Percentiles rank a stretch among this genome's conserved stretches.
phyloP scores from a whole-genome alignment of 64 coral and sea anemone genomes.

The Platygyra sinensis region DNA sequence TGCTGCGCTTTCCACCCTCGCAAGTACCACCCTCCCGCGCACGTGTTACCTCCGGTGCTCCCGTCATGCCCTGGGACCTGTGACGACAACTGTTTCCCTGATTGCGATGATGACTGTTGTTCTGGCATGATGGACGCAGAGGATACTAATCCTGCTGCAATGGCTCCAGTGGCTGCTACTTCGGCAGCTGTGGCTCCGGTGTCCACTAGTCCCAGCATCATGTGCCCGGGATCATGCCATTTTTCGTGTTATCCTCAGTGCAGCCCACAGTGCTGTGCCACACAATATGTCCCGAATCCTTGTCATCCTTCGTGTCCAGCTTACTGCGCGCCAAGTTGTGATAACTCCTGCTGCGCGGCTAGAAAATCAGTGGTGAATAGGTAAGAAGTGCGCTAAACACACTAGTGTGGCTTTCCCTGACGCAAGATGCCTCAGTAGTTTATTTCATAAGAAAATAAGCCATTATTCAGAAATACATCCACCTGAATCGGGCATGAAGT shows the following conservation, averaged over 20 bases:
- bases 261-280: conserved; percentile 66
- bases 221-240: conserved; percentile 59
- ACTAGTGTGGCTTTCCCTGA: too few relatives aligned
- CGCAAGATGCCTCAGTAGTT: too few relatives aligned
- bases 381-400: neutral
- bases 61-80: conserved; percentile 54
- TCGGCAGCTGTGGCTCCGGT: neutral
- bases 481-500: too few relatives aligned
- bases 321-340: conserved; percentile 55
- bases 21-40: neutral
- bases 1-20: conserved; percentile 68
- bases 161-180: neutral
- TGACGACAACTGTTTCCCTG: conserved; percentile 51
- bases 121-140: neutral
- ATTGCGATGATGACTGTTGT: conserved; percentile 72
- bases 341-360: conserved; percentile 40
- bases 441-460: too few relatives aligned
- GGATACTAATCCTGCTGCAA: neutral
- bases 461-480: too few relatives aligned
- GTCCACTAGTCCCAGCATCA: conserved; percentile 3
- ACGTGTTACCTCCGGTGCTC: neutral
- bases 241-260: conserved; percentile 83
- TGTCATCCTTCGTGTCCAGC: conserved; percentile 63
- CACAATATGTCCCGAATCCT: conserved; percentile 28
- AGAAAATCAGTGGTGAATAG: conserved; percentile 20